Base-by-base conservation (phyloP, 2,888 invertebrate genomes). In the Diplazon laetatorius region DNA sequence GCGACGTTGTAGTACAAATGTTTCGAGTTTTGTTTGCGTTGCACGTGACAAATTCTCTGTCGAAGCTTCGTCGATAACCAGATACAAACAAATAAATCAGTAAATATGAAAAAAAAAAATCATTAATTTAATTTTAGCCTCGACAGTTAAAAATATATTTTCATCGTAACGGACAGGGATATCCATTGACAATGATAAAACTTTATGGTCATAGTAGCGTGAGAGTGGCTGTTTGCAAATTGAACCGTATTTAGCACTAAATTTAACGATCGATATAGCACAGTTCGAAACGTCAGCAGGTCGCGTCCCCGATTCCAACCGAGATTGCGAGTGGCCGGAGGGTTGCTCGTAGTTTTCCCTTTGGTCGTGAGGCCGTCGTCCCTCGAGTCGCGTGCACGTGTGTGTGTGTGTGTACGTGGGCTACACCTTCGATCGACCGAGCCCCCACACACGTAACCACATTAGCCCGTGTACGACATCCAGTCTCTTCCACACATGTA, bases 251-350 rank as follows among this genome's bases (percentile, higher is more conserved):
- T 39, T 52, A 66, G 66, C 66, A 42, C 52, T 52, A 14, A 66
- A 63, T 60, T 62, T 35, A 35, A 44, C 50, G 74, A 74, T 74
- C 74, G 68, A 74, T 74, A 68, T 52, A 35, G 35, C 22, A 74
- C 22, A 62, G 42, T 60, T 22, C 60, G 42, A 42, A 22, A 44
- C 52, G 66, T 66, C 52, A 42, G 52, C 66, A 74, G 66, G 74
- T 52, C 74, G 74, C 48, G 74, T 60, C 68, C 68, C 68, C 60
- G 60, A 66, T 60, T 60, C 60, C 52, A 14, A 20, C 35, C 74
- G 52, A 52, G 30, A 44, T 22, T 39, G 42, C 14, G 39, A 42
- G 25, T n/a, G 20, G 42, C 20, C 63, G 5, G 63, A 72, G 71
- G 52, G 44, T 72, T 44, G 63, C 71, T 48, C 44, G 62, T 55